Evolutionary conservation across 2,113 vertebrate species (phyloP), one percentile per base, ranked within the genome.

Genomic region (Zapus hudsonius): DNA sequence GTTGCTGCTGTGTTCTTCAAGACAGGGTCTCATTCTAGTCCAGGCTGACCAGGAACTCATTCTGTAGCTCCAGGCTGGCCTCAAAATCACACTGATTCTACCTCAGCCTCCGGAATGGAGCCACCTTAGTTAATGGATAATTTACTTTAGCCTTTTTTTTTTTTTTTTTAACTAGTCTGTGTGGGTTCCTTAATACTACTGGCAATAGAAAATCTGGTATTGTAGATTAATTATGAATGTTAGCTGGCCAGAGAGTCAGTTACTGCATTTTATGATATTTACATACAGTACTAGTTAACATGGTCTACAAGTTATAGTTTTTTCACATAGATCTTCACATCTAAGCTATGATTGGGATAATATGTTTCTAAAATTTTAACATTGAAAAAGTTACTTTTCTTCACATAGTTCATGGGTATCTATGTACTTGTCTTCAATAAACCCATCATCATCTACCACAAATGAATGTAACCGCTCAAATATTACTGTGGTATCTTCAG

Each of bases 391-490:
- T 97, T 96, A 98, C 44, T 31, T 87, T 83, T 96, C 84, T 72
- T 97, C 96, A 22, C 23, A 64, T 96, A 92, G 95, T 90, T 98
- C 97, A 2, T 97, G 97, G 19, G 97, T 52, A 88, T 98, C 98
- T 93, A 98, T 98, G 66, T 99, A 99, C 47, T 98, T 98, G 85
- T 99, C 99, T 96, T 99, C 99, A 97, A 99, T 99, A 96, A 98
- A 99, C 66, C 97, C 98, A 89, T 99, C 99, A 27, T 99, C 98
- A 7, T 97, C 98, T 33, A 97, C 93, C 33, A 75, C 85, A 95
- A 97, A 96, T 91, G 89, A 89, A 70, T 97, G 95, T 57, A 93
- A 92, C 97, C 98, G 97, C 95, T 98, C 97, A 97, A 97, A 98
- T 94, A 95, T 95, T 89, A 96, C 92, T 79, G 89, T 72, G 73